These are phyloP conservation scores for Cyphomyrus plagiostoma DNA, from an alignment of 2,113 vertebrate species.

Conservation along the genomic window DNA sequence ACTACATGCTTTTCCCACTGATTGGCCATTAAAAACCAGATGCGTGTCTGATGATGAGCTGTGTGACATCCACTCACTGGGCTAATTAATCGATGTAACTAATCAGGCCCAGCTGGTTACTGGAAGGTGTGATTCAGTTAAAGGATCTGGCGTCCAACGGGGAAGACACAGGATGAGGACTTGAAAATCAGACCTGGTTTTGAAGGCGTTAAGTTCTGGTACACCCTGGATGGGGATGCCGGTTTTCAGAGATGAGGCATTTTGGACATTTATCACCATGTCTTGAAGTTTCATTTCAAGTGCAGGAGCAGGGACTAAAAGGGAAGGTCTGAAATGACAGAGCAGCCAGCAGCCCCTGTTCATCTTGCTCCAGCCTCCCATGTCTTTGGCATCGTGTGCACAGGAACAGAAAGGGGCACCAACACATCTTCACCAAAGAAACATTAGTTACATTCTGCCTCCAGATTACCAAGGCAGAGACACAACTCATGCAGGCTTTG, in stretches of 20 bases:
- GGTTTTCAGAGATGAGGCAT: background rate
- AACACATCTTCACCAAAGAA: background rate
- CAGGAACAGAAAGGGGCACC: background rate
- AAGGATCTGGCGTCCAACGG: background rate
- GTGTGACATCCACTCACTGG: background rate
- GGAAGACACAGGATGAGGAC: background rate
- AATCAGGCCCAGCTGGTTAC: slow-evolving; percentile 3
- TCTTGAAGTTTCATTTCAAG: background rate
- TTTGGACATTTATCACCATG: background rate
- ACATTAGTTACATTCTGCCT: background rate
- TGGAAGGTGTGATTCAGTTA: slow-evolving; percentile 4
- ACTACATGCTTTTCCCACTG: background rate
- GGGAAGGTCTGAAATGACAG: background rate
- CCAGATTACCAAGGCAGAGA: background rate
- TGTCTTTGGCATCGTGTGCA: background rate
- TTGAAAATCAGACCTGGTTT: background rate
- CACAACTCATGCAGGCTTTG: background rate
- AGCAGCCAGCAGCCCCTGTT: background rate
- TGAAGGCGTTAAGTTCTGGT: background rate
- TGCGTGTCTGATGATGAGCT: background rate
- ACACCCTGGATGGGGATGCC: background rate
- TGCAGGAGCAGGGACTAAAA: background rate
- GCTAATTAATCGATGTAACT: slow-evolving; percentile 10
- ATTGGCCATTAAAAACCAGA: background rate
- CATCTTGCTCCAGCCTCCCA: background rate